Evolutionary conservation across 2,888 invertebrate species (phyloP).

Genomic region (Troides aeacus): DNA sequence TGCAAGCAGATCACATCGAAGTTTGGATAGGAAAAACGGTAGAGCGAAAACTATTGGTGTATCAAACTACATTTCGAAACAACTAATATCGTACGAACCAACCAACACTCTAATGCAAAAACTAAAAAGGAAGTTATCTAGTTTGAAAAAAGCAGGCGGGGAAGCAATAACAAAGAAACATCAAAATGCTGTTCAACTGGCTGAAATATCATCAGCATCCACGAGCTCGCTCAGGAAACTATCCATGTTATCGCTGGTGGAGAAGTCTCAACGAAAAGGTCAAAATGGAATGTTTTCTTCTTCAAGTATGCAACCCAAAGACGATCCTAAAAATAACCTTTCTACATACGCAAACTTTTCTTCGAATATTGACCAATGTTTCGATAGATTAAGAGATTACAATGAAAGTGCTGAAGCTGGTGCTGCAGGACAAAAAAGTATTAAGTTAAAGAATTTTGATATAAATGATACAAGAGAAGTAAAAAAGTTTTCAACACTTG

Average conservation of each 20-base stretch:
- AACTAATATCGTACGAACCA: conserved; percentile 74
- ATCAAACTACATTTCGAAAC: conserved; percentile 74
- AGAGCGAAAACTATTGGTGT: conserved; percentile 73
- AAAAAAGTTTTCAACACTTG: conserved; percentile 73
- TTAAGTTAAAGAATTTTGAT: conserved; percentile 70
- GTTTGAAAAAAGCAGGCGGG: conserved; percentile 74
- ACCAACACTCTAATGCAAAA: conserved; percentile 74
- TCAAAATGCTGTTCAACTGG: conserved; percentile 72
- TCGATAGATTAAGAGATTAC: conserved; percentile 68
- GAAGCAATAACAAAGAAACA: conserved; percentile 73
- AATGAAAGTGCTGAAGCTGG: conserved; percentile 53
- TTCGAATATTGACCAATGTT: conserved; percentile 75
- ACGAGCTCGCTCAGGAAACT: conserved; percentile 70
- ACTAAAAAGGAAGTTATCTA: conserved; percentile 74
- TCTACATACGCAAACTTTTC: conserved; percentile 74
- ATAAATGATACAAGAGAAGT: conserved; percentile 61
- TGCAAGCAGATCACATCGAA: conserved; percentile 65
- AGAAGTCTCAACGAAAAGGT: conserved; percentile 67
- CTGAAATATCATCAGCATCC: conserved; percentile 73
- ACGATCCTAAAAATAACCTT: conserved; percentile 59
- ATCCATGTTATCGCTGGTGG: conserved; percentile 71
- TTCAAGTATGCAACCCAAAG: conserved; percentile 63
- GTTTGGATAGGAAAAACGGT: conserved; percentile 71
- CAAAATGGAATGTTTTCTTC: conserved; percentile 71
- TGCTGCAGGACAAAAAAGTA: conserved; percentile 50